Evolutionary conservation across 2,888 invertebrate species (phyloP).

Genomic region (Meta bourneti): DNA sequence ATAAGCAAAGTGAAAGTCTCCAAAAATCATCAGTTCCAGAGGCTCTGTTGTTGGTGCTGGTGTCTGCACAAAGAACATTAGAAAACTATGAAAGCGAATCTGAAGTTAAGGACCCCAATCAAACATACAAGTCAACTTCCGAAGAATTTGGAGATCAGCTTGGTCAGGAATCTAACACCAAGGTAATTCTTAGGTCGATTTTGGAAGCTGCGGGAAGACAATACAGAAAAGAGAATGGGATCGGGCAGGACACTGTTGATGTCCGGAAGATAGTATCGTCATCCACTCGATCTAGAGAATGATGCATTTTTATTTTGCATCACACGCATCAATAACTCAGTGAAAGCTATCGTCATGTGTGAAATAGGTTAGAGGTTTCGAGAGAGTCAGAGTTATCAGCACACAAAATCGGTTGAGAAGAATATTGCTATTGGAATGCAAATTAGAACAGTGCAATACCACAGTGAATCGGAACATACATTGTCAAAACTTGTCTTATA

Average conservation of each 20-base stretch:
- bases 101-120: not conserved
- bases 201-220: slow-evolving; percentile 15
- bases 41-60: slow-evolving; percentile 54
- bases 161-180: slow-evolving; percentile 17
- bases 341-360: not conserved
- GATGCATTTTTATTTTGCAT: not conserved
- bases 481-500: too few relatives aligned
- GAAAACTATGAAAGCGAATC: not conserved
- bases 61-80: slow-evolving; percentile 38
- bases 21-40: slow-evolving; percentile 19
- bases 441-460: too few relatives aligned
- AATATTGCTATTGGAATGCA: too few relatives aligned
- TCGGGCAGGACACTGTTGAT: not conserved
- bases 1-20: not conserved
- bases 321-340: not conserved
- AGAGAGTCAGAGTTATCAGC: too few relatives aligned
- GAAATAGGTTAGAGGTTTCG: not conserved
- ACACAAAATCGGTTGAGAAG: too few relatives aligned
- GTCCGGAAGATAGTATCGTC: not conserved
- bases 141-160: slow-evolving; percentile 21
- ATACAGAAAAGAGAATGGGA: not conserved
- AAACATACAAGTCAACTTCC: slow-evolving; percentile 5
- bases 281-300: not conserved
- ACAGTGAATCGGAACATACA: too few relatives aligned
- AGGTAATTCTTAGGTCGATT: slow-evolving; percentile 24